Evolutionary conservation across 2,797 vertebrate genomes (phyloP).

Genomic region (Syngnathus acus): DNA sequence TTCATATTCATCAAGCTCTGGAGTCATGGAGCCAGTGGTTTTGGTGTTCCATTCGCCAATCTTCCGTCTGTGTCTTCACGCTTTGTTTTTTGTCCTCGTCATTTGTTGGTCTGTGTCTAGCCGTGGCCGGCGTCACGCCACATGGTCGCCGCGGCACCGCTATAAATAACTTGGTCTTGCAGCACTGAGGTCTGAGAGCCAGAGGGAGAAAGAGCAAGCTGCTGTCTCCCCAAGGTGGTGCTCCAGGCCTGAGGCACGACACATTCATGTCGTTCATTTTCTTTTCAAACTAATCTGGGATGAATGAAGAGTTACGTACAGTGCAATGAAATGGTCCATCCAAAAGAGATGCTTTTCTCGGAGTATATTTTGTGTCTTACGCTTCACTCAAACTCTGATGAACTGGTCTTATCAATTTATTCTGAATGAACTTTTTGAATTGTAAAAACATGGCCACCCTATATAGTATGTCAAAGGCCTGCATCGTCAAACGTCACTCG

Average conservation of each 20-base stretch:
- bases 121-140: slow-evolving; percentile 49
- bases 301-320: neutral
- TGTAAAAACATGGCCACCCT: neutral
- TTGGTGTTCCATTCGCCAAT: neutral
- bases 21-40: neutral
- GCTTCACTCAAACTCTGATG: neutral
- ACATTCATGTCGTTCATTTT: neutral
- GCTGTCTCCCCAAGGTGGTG: slow-evolving; percentile 58
- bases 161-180: slow-evolving; percentile 64
- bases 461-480: neutral
- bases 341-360: neutral
- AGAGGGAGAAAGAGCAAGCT: slow-evolving; percentile 58
- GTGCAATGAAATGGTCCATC: neutral
- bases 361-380: neutral
- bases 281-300: neutral
- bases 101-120: slow-evolving; percentile 35
- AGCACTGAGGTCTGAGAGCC: slow-evolving; percentile 46
- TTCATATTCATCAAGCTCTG: neutral
- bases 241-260: slow-evolving; percentile 42
- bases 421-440: too few species aligned
- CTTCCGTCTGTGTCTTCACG: neutral
- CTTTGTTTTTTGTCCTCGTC: slow-evolving; percentile 19
- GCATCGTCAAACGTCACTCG: too few species aligned
- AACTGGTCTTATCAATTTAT: too few species aligned
- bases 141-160: slow-evolving; percentile 48